Conservation (phyloP, 92 coral and sea anemone genomes). For the Zoanthus sociatus region DNA sequence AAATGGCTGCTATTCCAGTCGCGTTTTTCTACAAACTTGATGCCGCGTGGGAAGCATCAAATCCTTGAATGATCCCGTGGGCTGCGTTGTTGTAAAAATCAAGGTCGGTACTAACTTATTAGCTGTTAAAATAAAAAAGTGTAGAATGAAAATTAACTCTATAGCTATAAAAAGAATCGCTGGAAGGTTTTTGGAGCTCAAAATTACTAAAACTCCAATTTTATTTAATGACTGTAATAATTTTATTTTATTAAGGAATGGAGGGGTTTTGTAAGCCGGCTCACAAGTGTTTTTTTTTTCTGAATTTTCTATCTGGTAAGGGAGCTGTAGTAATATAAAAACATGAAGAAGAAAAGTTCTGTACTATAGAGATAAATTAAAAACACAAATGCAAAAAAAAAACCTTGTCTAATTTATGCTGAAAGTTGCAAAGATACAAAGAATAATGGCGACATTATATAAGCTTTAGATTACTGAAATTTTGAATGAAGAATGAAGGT, state of each 20-base stretch:
- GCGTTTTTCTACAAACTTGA: slow-evolving; percentile 23
- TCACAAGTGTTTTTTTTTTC: neutral
- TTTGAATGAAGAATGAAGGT: neutral
- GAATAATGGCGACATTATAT: slow-evolving; percentile 32
- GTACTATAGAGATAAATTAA: neutral
- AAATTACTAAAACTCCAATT: slow-evolving; percentile 32
- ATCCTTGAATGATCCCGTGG: slow-evolving; percentile 40
- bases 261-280: neutral
- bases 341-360: neutral
- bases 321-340: neutral
- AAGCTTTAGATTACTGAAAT: neutral
- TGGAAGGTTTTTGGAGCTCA: slow-evolving; percentile 31
- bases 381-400: slow-evolving; percentile 4
- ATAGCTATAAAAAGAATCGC: slow-evolving; percentile 20
- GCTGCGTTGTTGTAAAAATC: slow-evolving; percentile 29
- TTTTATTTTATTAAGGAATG: slow-evolving; percentile 12
- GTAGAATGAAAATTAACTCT: neutral
- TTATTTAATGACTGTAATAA: slow-evolving; percentile 38
- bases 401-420: slow-evolving; percentile 18
- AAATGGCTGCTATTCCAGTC: neutral
- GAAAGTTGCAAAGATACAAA: neutral
- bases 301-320: neutral
- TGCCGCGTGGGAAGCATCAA: slow-evolving; percentile 26
- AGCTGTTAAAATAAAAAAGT: slow-evolving; percentile 1
- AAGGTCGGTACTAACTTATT: slow-evolving; percentile 42